Evolutionary conservation across 1,140 invertebrate species (phyloP).

Genomic region (Leptinotarsa undecemlineata): DNA sequence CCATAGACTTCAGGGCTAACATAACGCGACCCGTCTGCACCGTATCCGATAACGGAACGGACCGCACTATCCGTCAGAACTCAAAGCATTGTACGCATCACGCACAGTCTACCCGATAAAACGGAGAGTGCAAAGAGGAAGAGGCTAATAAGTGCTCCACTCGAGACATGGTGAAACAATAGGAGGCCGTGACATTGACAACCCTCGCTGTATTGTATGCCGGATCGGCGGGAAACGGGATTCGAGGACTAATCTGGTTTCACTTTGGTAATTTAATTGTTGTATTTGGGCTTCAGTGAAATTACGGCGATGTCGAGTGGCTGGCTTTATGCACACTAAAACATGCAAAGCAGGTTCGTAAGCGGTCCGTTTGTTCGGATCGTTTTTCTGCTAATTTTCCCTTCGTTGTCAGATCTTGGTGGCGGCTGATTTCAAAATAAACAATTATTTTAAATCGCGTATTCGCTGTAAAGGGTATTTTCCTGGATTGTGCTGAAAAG

Average conservation of each 20-base stretch:
- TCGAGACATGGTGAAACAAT: slow-evolving; percentile 37
- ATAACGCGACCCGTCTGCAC: no score
- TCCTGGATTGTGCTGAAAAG: no score
- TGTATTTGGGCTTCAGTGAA: slow-evolving; percentile 18
- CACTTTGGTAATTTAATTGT: slow-evolving; percentile 29
- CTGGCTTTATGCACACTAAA: slow-evolving; percentile 16
- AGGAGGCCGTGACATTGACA: slow-evolving; percentile 38
- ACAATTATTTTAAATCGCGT: no score
- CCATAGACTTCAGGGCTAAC: no score
- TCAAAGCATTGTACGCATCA: slow-evolving; percentile 22
- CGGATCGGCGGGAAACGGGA: slow-evolving; percentile 2
- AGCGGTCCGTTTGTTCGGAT: not conserved
- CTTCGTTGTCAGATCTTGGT: not conserved
- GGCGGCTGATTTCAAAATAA: no score
- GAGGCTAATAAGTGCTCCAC: slow-evolving; percentile 37
- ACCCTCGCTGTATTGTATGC: slow-evolving; percentile 21
- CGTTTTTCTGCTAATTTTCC: not conserved
- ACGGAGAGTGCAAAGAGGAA: slow-evolving; percentile 30
- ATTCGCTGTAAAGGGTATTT: no score
- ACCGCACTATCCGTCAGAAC: slow-evolving; percentile 2
- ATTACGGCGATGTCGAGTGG: slow-evolving; percentile 17
- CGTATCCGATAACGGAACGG: no score
- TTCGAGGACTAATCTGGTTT: slow-evolving; percentile 25
- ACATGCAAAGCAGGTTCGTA: slow-evolving; percentile 13
- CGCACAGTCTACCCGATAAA: slow-evolving; percentile 14